Evolutionary conservation across 2,888 invertebrate species (phyloP), one percentile per base, ranked within the genome.

Genomic region (Heteropelma amictum): DNA sequence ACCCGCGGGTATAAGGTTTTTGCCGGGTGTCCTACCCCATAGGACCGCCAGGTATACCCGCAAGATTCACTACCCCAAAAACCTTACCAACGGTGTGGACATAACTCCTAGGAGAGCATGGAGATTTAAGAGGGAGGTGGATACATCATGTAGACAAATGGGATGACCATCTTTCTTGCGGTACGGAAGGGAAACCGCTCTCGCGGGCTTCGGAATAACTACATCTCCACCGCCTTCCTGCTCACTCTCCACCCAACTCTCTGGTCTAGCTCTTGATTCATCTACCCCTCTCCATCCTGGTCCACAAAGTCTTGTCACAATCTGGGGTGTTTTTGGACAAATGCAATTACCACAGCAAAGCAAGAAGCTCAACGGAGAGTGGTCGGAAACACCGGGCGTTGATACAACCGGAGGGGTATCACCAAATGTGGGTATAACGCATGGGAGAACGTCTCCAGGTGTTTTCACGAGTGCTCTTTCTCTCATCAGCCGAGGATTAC

Each of bases 131-230:
- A 28, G 40, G 67, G 67, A 47, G 70, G 56, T 76, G 80, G 79
- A 81, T 83, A 77, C 80, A 80, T 80, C 81, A 77, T 81, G 82
- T 78, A 82, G 81, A 82, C 80, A 83, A 83, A 82, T 82, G 79
- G 81, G 67, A 68, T 54, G 68, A 79, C 78, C 73, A 79, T 82
- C 77, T 81, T 81, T 81, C 82, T 81, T 82, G 79, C 63, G 35
- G 40, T 21, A 35, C 49, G 33, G 54, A 65, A 56, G 56, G 38
- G 69, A 70, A 67, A 71, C 61, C 42, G 70, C 73, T 76, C n/a
- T n/a, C 67, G 70, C 40, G 67, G 67, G 70, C 69, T 69, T 64
- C 30, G 23, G 68, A 76, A 76, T 69, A 68, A 54, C 67, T 60
- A 23, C 49, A 58, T 63, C 35, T 45, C 21, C 58, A 51, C 58